A percentile compares a stretch with the other conserved stretches of the same genome.
Conservation (phyloP, 2,113 vertebrate genomes). For the Platysteira castanea region DNA sequence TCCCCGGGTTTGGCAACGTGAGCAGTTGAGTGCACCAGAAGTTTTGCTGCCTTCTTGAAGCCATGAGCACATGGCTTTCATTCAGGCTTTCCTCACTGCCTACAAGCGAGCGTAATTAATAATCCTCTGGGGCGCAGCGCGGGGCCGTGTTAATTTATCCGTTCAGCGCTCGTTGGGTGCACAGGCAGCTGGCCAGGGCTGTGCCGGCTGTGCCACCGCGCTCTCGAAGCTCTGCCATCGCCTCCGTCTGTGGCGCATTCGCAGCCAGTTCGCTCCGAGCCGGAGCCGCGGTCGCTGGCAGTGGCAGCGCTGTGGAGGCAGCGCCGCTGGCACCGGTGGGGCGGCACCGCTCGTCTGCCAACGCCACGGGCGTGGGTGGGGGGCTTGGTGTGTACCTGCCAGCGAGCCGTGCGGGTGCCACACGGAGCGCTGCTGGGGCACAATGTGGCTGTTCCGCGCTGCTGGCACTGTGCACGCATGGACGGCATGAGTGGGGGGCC, state of each 20-base stretch:
- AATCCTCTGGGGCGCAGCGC: not conserved
- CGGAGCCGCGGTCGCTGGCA: not conserved
- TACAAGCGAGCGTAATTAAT: not conserved
- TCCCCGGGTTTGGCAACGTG: not conserved
- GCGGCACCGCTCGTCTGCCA: not conserved
- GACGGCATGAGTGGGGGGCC: rapidly evolving
- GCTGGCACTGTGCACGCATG: rapidly evolving
- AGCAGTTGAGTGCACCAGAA: not conserved
- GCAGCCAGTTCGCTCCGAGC: not conserved
- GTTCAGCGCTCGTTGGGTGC: rapidly evolving
- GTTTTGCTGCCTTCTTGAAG: not conserved
- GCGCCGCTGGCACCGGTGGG: not conserved
- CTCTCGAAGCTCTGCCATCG: not conserved
- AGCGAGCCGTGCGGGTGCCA: not conserved
- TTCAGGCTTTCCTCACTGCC: not conserved
- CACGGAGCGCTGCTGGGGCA: rapidly evolving
- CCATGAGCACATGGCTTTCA: not conserved
- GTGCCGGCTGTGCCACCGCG: not conserved
- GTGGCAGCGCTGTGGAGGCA: not conserved
- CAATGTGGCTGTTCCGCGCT: rapidly evolving
- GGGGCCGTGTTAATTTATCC: not conserved
- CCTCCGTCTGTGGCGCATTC: not conserved
- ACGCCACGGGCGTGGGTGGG: rapidly evolving
- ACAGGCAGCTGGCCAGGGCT: not conserved
- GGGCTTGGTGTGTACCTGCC: not conserved